phyloP scores from a whole-genome alignment of 2,888 invertebrate species.

The Megalurothrips usitatus region DNA sequence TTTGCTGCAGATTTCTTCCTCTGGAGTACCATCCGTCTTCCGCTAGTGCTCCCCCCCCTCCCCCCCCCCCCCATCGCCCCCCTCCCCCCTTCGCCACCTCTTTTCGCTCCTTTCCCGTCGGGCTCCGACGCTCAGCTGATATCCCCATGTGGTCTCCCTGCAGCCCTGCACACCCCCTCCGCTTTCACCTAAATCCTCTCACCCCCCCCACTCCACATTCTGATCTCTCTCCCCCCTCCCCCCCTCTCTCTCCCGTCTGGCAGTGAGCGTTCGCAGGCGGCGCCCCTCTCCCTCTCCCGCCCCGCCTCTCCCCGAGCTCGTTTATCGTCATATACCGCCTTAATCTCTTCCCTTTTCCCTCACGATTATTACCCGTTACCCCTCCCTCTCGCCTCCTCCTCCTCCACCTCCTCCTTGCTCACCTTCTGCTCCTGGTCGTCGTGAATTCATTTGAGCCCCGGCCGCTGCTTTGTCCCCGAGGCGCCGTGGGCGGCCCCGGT shows the following conservation, averaged over 20 bases:
- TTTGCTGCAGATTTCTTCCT: conserved; percentile 8
- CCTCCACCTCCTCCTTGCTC: neutral
- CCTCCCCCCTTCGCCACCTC: neutral
- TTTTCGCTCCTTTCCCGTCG: neutral
- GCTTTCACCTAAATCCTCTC: conserved; percentile 12
- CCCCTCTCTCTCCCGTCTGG: neutral
- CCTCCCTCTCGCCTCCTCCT: neutral
- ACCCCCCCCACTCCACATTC: neutral
- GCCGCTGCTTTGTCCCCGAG: no score
- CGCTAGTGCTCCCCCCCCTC: neutral
- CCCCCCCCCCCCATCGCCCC: neutral
- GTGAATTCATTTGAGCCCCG: neutral
- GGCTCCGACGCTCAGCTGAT: neutral
- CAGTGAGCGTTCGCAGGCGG: no score
- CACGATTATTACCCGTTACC: conserved; percentile 1
- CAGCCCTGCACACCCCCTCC: conserved; percentile 9
- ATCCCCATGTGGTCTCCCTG: conserved; percentile 16
- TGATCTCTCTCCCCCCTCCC: neutral
- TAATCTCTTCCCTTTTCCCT: conserved; percentile 16
- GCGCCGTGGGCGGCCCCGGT: no score
- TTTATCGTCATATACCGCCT: conserved; percentile 21
- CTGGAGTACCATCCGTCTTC: conserved; percentile 21
- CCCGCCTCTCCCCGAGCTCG: conserved; percentile 1
- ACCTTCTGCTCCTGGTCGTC: neutral
- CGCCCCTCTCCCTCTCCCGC: no score